These are phyloP conservation scores for Cryptus armator DNA, from an alignment of 2,888 invertebrate species.

Conservation along the genomic window DNA sequence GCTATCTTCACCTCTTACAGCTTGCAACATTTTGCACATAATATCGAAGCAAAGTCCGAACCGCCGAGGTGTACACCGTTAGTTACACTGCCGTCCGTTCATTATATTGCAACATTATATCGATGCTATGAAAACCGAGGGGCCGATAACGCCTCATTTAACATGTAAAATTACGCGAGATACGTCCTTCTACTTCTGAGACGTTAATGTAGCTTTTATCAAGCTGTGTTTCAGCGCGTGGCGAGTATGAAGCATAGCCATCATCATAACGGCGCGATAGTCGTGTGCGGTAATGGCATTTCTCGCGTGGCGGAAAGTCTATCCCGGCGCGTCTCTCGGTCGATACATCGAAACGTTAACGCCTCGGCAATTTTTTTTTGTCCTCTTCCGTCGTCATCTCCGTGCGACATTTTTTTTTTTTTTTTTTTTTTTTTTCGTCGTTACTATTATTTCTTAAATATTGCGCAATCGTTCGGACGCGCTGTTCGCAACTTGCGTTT, in stretches of 20 bases:
- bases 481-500: background rate
- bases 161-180: too few relatives aligned
- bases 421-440: constrained; percentile 2
- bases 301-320: background rate
- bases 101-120: constrained; percentile 25
- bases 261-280: constrained; percentile 7
- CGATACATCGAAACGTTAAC: constrained; percentile 10
- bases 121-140: too few relatives aligned
- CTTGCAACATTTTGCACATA: background rate
- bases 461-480: constrained; percentile 41
- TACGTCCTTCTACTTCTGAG: too few relatives aligned
- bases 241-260: background rate
- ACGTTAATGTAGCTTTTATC: background rate
- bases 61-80: constrained; percentile 30
- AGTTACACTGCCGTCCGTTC: constrained; percentile 41
- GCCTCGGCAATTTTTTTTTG: constrained; percentile 33
- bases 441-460: background rate
- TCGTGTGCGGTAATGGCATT: background rate
- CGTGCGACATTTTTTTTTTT: background rate
- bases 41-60: too few relatives aligned
- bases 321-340: background rate
- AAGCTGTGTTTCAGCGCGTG: constrained; percentile 49
- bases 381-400: background rate
- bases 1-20: background rate
- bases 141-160: too few relatives aligned